A percentile compares a stretch with the other conserved stretches of the same genome.
Conservation (phyloP, 1,140 invertebrate genomes). For the Drosophila neocordata region DNA sequence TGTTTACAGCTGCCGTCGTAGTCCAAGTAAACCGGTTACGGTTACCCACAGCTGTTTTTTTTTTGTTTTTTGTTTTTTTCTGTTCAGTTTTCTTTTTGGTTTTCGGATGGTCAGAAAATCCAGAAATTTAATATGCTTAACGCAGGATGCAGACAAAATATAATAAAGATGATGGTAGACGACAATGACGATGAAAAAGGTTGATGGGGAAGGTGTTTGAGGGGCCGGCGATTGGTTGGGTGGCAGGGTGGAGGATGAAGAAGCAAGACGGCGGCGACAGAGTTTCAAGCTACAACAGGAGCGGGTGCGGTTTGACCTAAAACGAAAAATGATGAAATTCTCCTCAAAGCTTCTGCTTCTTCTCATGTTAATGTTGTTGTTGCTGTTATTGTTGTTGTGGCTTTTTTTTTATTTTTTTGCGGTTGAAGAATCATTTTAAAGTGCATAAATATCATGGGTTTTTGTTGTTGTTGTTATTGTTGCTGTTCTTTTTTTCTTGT, state of each 20-base stretch:
- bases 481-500: conserved; percentile 17
- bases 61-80: not conserved
- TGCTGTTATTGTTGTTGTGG: conserved; percentile 22
- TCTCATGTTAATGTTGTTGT: conserved; percentile 33
- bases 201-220: too few relatives aligned
- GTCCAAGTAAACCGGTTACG: conserved; percentile 56
- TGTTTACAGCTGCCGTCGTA: conserved; percentile 78
- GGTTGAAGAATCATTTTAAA: conserved; percentile 71
- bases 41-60: conserved; percentile 58
- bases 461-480: conserved; percentile 9
- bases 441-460: conserved; percentile 70
- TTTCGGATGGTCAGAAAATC: conserved; percentile 39
- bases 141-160: conserved; percentile 63
- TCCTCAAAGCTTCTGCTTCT: conserved; percentile 47
- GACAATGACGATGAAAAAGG: not conserved
- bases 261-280: conserved; percentile 5
- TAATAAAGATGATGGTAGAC: conserved; percentile 10
- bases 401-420: conserved; percentile 59
- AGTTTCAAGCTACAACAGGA: conserved; percentile 14
- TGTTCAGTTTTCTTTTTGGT: not conserved
- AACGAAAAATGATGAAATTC: conserved; percentile 70
- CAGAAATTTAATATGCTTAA: conserved; percentile 76
- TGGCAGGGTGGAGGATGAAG: conserved; percentile 5
- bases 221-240: too few relatives aligned
- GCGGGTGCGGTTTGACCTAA: conserved; percentile 75